Conservation (phyloP, 2,113 vertebrate species). For the Hippocampus guttulatus region DNA sequence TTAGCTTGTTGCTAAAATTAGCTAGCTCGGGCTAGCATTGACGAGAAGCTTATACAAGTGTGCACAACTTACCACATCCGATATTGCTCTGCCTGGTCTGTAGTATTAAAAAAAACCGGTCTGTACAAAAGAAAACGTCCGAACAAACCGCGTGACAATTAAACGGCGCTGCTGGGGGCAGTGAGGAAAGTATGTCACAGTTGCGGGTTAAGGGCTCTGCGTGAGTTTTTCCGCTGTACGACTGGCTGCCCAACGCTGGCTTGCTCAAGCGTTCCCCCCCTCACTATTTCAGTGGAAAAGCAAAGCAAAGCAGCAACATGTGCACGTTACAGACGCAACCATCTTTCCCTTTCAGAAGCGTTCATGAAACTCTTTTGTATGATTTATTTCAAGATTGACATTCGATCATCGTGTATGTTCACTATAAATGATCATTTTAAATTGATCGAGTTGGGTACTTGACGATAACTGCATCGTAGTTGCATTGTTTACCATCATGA, state of each 20-base stretch:
- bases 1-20: constrained; percentile 53
- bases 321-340: constrained; percentile 67
- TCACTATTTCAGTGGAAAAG: constrained; percentile 66
- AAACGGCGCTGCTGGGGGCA: constrained; percentile 37
- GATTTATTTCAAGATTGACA: neutral
- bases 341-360: constrained; percentile 14
- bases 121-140: constrained; percentile 49
- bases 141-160: constrained; percentile 44
- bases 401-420: neutral
- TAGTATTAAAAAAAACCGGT: constrained; percentile 65
- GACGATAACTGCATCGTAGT: rapidly evolving
- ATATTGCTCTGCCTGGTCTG: constrained; percentile 77
- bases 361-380: too few species aligned
- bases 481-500: neutral
- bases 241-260: constrained; percentile 65
- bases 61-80: constrained; percentile 80
- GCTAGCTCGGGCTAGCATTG: constrained; percentile 59
- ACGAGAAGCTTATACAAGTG: constrained; percentile 61
- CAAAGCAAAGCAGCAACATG: constrained; percentile 77
- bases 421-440: too few species aligned
- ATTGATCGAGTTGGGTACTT: neutral
- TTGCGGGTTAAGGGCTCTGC: constrained; percentile 54
- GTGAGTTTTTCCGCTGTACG: constrained; percentile 68
- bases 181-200: constrained; percentile 54
- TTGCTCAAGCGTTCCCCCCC: constrained; percentile 57